phyloP scores from a whole-genome alignment of 2,797 vertebrate genomes.

The Ceryle rudis region DNA sequence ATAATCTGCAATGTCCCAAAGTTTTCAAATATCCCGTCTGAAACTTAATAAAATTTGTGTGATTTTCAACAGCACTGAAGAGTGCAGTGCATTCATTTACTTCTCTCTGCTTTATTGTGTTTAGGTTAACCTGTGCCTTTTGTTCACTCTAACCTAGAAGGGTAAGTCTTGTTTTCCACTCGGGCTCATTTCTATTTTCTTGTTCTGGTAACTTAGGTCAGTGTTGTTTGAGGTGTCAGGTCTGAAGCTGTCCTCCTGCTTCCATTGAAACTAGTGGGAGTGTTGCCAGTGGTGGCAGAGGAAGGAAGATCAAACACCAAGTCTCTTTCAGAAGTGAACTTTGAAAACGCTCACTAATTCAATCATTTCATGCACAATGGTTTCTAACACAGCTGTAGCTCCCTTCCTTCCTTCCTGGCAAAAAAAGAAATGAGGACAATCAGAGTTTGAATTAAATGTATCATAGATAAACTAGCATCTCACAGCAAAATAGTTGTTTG shows the following conservation, averaged over 20 bases:
- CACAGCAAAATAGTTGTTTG: background rate
- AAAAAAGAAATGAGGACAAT: background rate
- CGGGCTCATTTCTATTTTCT: background rate
- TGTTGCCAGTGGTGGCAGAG: background rate
- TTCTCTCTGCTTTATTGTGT: background rate
- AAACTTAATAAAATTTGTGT: background rate
- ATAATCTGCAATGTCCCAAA: background rate
- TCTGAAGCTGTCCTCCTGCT: background rate
- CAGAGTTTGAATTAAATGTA: background rate
- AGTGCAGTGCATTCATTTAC: background rate
- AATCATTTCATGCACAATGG: background rate
- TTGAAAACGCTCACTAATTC: background rate
- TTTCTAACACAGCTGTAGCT: background rate
- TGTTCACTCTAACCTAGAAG: background rate
- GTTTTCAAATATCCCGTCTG: background rate
- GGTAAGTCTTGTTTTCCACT: background rate
- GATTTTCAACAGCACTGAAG: background rate
- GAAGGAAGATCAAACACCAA: background rate
- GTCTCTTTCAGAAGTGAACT: background rate
- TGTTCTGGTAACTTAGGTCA: background rate
- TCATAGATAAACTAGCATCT: background rate
- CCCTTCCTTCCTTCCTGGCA: conserved; percentile 27
- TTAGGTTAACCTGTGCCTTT: background rate
- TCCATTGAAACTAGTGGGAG: background rate
- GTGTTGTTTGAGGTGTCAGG: background rate